phyloP scores from a whole-genome alignment of 2,888 invertebrate genomes.

The Cordylochernes scorpioides region DNA sequence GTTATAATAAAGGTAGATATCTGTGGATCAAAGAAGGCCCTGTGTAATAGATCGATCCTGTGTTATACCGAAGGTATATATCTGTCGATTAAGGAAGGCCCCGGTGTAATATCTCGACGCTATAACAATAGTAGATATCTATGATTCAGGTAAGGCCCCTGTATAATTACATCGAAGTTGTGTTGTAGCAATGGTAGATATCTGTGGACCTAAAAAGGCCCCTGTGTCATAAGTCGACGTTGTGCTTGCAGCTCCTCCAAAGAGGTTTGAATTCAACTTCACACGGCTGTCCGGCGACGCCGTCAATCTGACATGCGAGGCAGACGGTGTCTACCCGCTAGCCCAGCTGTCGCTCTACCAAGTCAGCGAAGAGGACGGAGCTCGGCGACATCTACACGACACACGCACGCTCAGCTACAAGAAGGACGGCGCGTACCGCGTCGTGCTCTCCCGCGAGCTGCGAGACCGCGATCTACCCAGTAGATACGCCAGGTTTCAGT shows the following conservation, averaged over 20 bases:
- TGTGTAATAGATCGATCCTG: too few relatives aligned
- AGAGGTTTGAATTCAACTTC: slow-evolving; percentile 11
- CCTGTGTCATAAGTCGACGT: too few relatives aligned
- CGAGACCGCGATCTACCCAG: slow-evolving; percentile 9
- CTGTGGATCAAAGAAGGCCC: too few relatives aligned
- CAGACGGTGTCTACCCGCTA: slow-evolving; percentile 15
- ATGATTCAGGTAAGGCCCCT: too few relatives aligned
- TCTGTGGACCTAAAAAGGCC: too few relatives aligned
- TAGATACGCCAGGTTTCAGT: slow-evolving; percentile 11
- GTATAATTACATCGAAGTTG: too few relatives aligned
- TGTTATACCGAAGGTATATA: too few relatives aligned
- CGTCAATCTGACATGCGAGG: slow-evolving; percentile 13
- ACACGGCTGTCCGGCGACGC: slow-evolving; percentile 5
- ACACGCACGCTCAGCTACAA: slow-evolving; percentile 2
- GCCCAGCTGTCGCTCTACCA: slow-evolving; percentile 15
- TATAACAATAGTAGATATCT: too few relatives aligned
- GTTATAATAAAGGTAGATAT: too few relatives aligned
- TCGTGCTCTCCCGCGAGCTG: slow-evolving; percentile 6
- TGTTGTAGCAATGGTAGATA: too few relatives aligned
- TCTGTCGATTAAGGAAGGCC: too few relatives aligned
- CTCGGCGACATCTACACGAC: slow-evolving; percentile 1
- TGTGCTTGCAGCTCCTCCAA: slow-evolving; percentile 8
- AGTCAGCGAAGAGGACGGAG: slow-evolving; percentile 2
- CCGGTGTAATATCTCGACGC: too few relatives aligned
- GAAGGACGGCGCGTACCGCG: slow-evolving; percentile 6